A percentile compares a stretch with the other conserved stretches of the same genome.
Evolutionary conservation across 1,140 invertebrate species (phyloP).

Genomic region (Philotrypesis tridentata): DNA sequence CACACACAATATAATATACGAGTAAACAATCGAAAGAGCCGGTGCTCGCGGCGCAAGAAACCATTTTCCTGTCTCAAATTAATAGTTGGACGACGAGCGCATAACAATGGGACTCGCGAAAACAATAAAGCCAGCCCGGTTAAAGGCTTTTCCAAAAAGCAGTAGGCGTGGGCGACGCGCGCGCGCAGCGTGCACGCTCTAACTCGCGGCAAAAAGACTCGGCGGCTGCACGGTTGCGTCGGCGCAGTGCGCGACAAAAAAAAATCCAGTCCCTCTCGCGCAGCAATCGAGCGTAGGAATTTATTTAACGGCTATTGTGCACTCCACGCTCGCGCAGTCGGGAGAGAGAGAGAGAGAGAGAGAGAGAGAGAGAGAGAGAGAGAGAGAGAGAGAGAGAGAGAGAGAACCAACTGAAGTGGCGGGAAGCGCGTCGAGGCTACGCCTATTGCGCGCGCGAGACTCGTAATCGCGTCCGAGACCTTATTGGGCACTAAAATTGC

Average conservation of each 20-base stretch:
- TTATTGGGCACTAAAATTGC: conserved; percentile 69
- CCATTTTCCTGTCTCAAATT: background rate
- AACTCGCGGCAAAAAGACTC: background rate
- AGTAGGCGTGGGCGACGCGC: background rate
- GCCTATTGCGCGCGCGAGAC: conserved; percentile 48
- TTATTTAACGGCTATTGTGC: conserved; percentile 6
- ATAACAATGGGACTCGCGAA: background rate
- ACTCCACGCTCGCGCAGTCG: background rate
- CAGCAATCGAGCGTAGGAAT: conserved; percentile 3
- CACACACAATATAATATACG: too few species aligned
- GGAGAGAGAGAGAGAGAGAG: too few species aligned
- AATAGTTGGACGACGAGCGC: background rate
- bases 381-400: too few species aligned
- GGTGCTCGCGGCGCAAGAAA: background rate
- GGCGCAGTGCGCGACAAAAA: background rate
- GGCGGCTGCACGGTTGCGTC: background rate
- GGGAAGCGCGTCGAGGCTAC: background rate
- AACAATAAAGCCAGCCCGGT: background rate
- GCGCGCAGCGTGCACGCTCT: too few species aligned
- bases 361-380: too few species aligned
- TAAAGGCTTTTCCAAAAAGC: background rate
- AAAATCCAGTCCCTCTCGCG: background rate
- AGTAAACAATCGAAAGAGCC: background rate
- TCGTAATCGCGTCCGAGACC: conserved; percentile 49
- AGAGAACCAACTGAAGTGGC: background rate